A percentile compares a stretch with the other conserved stretches of the same genome.
These are phyloP conservation scores for Bombyx huttoni DNA, from an alignment of 2,888 invertebrate genomes.

Conservation along the genomic window DNA sequence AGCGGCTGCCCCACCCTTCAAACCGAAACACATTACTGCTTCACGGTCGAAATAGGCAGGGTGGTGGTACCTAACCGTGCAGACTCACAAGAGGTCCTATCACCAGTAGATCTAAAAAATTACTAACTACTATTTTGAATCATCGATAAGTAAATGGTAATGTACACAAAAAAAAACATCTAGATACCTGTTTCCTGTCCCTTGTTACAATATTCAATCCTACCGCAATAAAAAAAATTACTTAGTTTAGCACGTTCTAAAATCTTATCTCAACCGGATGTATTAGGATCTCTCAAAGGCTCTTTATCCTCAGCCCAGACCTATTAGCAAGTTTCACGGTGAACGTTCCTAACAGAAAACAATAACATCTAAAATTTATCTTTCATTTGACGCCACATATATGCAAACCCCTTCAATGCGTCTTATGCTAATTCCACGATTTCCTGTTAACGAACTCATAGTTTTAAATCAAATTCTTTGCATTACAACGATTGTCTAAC, in stretches of 20 bases:
- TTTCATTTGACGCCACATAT: slow-evolving; percentile 36
- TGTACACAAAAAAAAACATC: too few relatives aligned
- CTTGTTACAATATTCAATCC: not conserved
- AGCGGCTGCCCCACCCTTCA: too few relatives aligned
- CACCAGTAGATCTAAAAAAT: too few relatives aligned
- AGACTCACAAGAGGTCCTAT: too few relatives aligned
- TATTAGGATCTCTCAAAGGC: slow-evolving; percentile 15
- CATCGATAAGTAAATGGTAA: too few relatives aligned
- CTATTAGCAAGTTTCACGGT: slow-evolving; percentile 22
- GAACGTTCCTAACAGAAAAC: slow-evolving; percentile 9
- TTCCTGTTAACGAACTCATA: slow-evolving; percentile 6
- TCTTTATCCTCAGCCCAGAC: slow-evolving; percentile 20
- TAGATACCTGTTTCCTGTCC: too few relatives aligned
- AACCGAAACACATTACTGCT: too few relatives aligned
- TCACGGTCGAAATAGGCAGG: too few relatives aligned
- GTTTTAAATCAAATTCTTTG: slow-evolving; percentile 30
- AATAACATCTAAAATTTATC: slow-evolving; percentile 19
- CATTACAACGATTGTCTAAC: slow-evolving; percentile 38
- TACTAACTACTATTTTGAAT: too few relatives aligned
- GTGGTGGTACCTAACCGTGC: too few relatives aligned
- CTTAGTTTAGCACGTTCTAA: slow-evolving; percentile 15
- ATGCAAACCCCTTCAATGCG: slow-evolving; percentile 45
- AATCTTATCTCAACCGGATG: slow-evolving; percentile 32
- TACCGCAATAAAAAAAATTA: not conserved
- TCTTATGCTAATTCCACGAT: slow-evolving; percentile 41